A percentile compares a stretch with the other conserved stretches of the same genome.
Conservation (phyloP, 1,140 invertebrate species). For the Diabrotica virgifera region DNA sequence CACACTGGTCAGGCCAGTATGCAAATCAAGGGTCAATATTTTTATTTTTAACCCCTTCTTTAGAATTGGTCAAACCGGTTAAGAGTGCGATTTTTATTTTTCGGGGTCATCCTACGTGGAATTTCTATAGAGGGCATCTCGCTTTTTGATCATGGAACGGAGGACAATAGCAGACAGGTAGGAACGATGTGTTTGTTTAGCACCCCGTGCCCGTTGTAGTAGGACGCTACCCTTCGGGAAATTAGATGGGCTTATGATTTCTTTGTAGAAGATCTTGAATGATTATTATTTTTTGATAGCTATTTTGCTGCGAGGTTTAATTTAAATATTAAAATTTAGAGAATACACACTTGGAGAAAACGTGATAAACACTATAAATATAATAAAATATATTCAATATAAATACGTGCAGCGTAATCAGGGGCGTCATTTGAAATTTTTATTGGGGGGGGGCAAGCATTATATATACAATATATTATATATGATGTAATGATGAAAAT, state of each 20-base stretch:
- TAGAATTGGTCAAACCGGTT: constrained; percentile 23
- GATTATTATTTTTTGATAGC: too few species aligned
- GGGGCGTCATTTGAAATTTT: too few species aligned
- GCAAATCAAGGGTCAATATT: constrained; percentile 23
- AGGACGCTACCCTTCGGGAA: neutral
- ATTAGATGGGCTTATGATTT: neutral
- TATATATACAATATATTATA: too few species aligned
- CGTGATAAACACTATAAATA: too few species aligned
- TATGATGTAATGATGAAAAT: too few species aligned
- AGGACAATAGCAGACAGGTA: neutral
- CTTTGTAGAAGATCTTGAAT: neutral
- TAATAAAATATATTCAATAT: too few species aligned
- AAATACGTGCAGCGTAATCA: too few species aligned
- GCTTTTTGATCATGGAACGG: neutral
- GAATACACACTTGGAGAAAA: too few species aligned
- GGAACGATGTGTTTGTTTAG: constrained; percentile 13
- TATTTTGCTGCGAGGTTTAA: too few species aligned
- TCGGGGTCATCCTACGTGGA: constrained; percentile 18
- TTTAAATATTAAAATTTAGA: too few species aligned
- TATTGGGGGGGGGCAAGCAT: too few species aligned
- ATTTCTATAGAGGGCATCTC: constrained; percentile 14
- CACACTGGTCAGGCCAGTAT: constrained; percentile 22
- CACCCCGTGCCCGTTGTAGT: neutral
- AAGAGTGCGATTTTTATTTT: constrained; percentile 22
- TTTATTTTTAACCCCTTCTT: constrained; percentile 19